Percentiles rank a stretch among this genome's conserved stretches.
Conservation (phyloP, 1,140 invertebrate genomes). For the Heliothis subflexa region DNA sequence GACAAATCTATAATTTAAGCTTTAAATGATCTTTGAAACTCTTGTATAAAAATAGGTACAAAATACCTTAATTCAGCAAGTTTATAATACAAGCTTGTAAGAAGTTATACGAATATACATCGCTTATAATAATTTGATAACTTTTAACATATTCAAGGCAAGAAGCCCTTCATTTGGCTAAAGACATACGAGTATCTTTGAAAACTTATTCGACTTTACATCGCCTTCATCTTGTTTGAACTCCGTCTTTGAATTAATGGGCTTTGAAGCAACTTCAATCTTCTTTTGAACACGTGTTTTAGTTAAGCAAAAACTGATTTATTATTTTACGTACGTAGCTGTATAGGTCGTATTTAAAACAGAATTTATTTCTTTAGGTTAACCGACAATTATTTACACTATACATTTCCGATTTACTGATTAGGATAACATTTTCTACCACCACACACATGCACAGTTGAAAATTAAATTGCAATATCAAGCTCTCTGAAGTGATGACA, state of each 20-base stretch:
- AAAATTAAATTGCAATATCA: too few relatives aligned
- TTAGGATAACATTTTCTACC: too few relatives aligned
- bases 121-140: constrained; percentile 33
- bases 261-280: constrained; percentile 33
- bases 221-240: constrained; percentile 37
- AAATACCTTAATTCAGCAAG: background rate
- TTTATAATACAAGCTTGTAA: background rate
- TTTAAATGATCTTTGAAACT: too few relatives aligned
- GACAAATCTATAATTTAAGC: too few relatives aligned
- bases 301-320: constrained; percentile 29
- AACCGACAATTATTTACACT: too few relatives aligned
- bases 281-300: constrained; percentile 36
- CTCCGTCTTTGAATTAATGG: constrained; percentile 32
- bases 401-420: too few relatives aligned
- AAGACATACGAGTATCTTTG: constrained; percentile 35
- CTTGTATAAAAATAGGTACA: too few relatives aligned
- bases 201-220: constrained; percentile 43
- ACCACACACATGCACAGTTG: too few relatives aligned
- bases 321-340: background rate
- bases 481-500: too few relatives aligned
- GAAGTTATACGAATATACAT: constrained; percentile 4
- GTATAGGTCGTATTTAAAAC: background rate
- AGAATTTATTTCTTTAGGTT: too few relatives aligned
- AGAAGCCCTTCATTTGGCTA: constrained; percentile 45
- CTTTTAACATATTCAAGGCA: constrained; percentile 44